Conservation (phyloP, 2,888 invertebrate species). For the Acrobasis suavella region DNA sequence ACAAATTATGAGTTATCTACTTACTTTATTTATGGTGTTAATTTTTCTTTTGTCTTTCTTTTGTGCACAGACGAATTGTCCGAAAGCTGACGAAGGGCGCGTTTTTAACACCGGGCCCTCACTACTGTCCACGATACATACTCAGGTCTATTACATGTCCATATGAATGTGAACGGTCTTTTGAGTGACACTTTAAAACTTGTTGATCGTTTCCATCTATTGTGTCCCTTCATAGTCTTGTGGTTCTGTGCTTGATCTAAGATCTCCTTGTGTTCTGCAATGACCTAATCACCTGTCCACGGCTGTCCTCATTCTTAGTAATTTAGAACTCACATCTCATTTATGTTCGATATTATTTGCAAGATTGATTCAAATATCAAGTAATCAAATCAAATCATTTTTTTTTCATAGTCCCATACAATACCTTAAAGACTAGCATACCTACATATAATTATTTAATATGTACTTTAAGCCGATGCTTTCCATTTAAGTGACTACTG, state of each 20-base stretch:
- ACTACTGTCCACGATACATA: constrained; percentile 47
- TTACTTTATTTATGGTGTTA: constrained; percentile 9
- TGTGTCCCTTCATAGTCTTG: constrained; percentile 6
- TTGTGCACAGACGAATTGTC: constrained; percentile 73
- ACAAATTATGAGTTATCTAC: background rate
- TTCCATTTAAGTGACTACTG: too few relatives aligned
- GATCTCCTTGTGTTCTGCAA: background rate
- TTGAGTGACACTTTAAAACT: constrained; percentile 1
- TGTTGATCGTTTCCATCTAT: background rate
- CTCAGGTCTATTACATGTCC: constrained; percentile 53
- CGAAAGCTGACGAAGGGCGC: constrained; percentile 68
- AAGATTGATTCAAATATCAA: too few relatives aligned
- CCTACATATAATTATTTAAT: too few relatives aligned
- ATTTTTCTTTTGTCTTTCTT: constrained; percentile 47
- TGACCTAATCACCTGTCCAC: background rate
- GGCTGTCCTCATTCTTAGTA: background rate
- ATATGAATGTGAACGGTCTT: constrained; percentile 31
- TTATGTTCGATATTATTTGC: background rate
- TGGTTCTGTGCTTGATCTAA: constrained; percentile 8
- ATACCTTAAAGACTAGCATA: too few relatives aligned
- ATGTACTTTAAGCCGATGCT: too few relatives aligned
- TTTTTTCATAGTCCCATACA: too few relatives aligned
- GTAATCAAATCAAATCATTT: too few relatives aligned
- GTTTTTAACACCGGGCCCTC: constrained; percentile 58
- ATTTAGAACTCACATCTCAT: background rate